Conservation (phyloP, 2,888 invertebrate genomes). For the Orthosia gracilis region DNA sequence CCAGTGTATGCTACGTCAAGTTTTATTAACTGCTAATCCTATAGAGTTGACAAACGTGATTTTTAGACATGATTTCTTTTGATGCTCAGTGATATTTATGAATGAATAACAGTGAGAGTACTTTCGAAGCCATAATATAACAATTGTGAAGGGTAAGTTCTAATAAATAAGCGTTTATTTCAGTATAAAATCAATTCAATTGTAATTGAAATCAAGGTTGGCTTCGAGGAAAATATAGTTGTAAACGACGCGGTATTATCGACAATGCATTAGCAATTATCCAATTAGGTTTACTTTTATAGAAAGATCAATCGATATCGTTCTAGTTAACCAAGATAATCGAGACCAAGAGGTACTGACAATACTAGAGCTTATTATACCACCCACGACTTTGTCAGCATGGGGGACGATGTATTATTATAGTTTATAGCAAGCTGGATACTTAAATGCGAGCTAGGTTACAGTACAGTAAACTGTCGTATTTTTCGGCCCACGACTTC, state of each 20-base stretch:
- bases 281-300: constrained; percentile 55
- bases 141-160: background rate
- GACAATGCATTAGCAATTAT: constrained; percentile 40
- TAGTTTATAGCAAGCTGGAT: constrained; percentile 37
- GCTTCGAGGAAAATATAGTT: constrained; percentile 2
- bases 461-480: constrained; percentile 28
- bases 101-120: background rate
- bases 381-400: constrained; percentile 49
- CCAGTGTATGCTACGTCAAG: constrained; percentile 40
- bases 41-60: constrained; percentile 27
- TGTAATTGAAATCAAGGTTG: constrained; percentile 14
- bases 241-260: background rate
- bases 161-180: background rate
- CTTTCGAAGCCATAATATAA: background rate
- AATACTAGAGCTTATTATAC: constrained; percentile 40
- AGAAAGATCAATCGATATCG: constrained; percentile 53
- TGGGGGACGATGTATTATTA: constrained; percentile 25
- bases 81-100: constrained; percentile 6
- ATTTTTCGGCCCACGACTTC: constrained; percentile 33
- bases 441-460: constrained; percentile 44
- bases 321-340: constrained; percentile 41
- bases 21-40: constrained; percentile 28
- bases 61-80: constrained; percentile 28
- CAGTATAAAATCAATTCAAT: background rate
- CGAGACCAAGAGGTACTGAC: constrained; percentile 37